phyloP scores from a whole-genome alignment of 2,888 invertebrate genomes.

The Hylaea fasciaria region DNA sequence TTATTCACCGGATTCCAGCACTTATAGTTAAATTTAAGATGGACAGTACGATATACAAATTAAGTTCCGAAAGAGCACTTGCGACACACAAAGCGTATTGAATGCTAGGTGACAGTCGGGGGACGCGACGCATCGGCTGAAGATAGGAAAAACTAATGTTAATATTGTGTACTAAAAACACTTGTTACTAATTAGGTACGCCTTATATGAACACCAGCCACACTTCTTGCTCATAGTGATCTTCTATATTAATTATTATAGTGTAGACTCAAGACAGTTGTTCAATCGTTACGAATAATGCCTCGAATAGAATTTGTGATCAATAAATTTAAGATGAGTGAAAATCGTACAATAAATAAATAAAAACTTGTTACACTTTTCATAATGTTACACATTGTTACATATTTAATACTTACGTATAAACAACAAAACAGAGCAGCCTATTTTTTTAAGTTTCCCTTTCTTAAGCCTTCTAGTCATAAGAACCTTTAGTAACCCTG shows the following conservation, averaged over 20 bases:
- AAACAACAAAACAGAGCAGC: slow-evolving; percentile 68
- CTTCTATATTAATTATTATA: slow-evolving; percentile 59
- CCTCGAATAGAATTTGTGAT: slow-evolving; percentile 74
- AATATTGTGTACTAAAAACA: slow-evolving; percentile 52
- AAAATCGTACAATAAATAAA: slow-evolving; percentile 75
- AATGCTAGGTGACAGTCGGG: slow-evolving; percentile 50
- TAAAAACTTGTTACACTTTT: slow-evolving; percentile 74
- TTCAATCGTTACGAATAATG: slow-evolving; percentile 65
- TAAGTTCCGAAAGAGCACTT: slow-evolving; percentile 76
- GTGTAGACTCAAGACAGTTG: slow-evolving; percentile 59
- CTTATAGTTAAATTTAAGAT: slow-evolving; percentile 65
- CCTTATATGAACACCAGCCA: slow-evolving; percentile 60
- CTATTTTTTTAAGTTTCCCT: slow-evolving; percentile 77
- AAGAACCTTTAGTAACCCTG: slow-evolving; percentile 53
- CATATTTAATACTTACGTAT: slow-evolving; percentile 64
- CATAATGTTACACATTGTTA: slow-evolving; percentile 80
- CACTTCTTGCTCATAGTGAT: slow-evolving; percentile 48
- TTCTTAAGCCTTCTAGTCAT: slow-evolving; percentile 57
- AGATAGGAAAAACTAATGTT: slow-evolving; percentile 55
- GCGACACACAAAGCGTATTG: slow-evolving; percentile 79
- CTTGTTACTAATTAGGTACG: slow-evolving; percentile 58
- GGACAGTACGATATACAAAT: slow-evolving; percentile 80
- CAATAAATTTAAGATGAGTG: slow-evolving; percentile 71
- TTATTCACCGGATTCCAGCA: slow-evolving; percentile 66
- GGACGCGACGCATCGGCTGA: slow-evolving; percentile 71